phyloP scores from a whole-genome alignment of 2,797 vertebrate genomes.

The Hippoglossus hippoglossus region DNA sequence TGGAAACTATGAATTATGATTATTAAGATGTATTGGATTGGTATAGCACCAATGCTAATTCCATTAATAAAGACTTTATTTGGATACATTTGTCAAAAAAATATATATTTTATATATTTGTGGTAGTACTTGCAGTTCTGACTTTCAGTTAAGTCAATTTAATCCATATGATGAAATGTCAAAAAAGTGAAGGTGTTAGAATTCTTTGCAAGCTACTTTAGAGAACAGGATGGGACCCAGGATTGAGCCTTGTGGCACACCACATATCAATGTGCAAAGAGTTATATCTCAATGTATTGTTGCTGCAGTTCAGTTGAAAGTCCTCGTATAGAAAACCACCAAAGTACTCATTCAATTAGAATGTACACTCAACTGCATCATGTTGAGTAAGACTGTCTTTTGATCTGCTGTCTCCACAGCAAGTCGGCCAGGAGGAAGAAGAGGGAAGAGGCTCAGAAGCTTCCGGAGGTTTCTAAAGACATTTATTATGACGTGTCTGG shows the following conservation, averaged over 20 bases:
- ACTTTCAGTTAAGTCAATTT: no score
- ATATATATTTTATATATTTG: not conserved
- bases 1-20: not conserved
- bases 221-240: not conserved
- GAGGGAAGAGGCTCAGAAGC: conserved; percentile 86
- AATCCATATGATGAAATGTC: no score
- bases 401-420: conserved; percentile 72
- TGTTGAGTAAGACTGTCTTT: not conserved
- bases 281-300: not conserved
- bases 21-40: not conserved
- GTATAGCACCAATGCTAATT: no score
- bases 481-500: conserved; percentile 86
- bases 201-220: not conserved
- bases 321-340: not conserved
- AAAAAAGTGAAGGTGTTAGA: no score
- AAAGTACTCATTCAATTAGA: not conserved
- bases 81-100: not conserved
- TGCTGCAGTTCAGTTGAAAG: no score
- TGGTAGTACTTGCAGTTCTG: no score
- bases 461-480: conserved; percentile 91
- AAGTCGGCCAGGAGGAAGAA: conserved; percentile 88
- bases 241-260: conserved; percentile 1
- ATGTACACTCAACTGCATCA: not conserved
- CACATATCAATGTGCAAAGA: not conserved
- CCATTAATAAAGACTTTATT: no score